A percentile compares a stretch with the other conserved stretches of the same genome.
Conservation (phyloP, 37 sponge, comb jelly and placozoan genomes). For the Halichondria panicea region DNA sequence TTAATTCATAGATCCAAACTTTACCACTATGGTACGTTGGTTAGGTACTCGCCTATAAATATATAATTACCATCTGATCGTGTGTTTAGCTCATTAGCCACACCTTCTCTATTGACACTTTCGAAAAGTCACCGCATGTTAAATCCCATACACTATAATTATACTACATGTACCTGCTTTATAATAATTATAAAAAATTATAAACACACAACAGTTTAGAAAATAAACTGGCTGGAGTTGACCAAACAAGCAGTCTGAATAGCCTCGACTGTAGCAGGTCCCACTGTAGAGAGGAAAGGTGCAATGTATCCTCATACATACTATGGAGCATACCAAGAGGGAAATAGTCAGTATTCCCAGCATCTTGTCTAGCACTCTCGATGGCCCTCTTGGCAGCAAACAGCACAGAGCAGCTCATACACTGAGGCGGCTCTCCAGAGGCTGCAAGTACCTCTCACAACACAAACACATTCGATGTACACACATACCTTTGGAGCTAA, state of each 20-base stretch:
- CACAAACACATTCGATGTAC: background rate
- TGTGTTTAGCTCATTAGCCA: too few relatives aligned
- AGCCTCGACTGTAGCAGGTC: slow-evolving; percentile 82
- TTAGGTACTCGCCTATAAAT: too few relatives aligned
- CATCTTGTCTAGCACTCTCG: slow-evolving; percentile 51
- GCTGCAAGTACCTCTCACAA: slow-evolving; percentile 24
- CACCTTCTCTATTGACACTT: too few relatives aligned
- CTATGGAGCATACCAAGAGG: background rate
- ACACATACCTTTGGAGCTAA: slow-evolving; percentile 67
- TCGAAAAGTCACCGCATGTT: too few relatives aligned
- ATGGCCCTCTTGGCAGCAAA: slow-evolving; percentile 80
- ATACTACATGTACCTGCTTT: too few relatives aligned
- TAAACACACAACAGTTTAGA: too few relatives aligned
- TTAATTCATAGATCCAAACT: too few relatives aligned
- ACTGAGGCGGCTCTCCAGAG: slow-evolving; percentile 77
- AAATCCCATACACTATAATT: too few relatives aligned
- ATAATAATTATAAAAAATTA: too few relatives aligned
- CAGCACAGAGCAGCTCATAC: slow-evolving; percentile 66
- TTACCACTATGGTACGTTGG: too few relatives aligned
- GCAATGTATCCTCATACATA: background rate
- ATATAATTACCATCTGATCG: too few relatives aligned
- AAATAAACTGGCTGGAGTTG: slow-evolving; percentile 47
- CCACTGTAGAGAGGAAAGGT: slow-evolving; percentile 32
- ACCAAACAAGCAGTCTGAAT: slow-evolving; percentile 62
- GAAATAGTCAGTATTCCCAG: slow-evolving; percentile 7